These are phyloP conservation scores for Spodoptera frugiperda DNA, from an alignment of 1,140 invertebrate genomes.

Conservation along the genomic window DNA sequence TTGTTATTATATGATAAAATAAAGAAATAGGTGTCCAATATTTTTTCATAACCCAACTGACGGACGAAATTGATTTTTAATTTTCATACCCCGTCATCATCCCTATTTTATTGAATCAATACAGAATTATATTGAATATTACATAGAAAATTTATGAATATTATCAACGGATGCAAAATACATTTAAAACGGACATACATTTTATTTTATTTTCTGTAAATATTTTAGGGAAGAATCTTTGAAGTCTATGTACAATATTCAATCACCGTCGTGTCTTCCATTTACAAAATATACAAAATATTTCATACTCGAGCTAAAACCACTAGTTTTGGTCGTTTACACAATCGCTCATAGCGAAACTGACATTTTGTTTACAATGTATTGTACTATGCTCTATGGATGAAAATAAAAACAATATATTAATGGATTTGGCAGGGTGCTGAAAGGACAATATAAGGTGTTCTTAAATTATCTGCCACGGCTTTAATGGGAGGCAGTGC, in stretches of 20 bases:
- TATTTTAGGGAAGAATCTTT: conserved; percentile 20
- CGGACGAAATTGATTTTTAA: too few relatives aligned
- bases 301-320: conserved; percentile 47
- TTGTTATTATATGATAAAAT: too few relatives aligned
- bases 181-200: neutral
- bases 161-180: neutral
- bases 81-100: too few relatives aligned
- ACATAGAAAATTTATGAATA: too few relatives aligned
- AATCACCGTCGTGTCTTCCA: conserved; percentile 80
- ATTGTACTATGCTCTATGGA: conserved; percentile 11
- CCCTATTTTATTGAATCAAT: too few relatives aligned
- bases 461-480: too few relatives aligned
- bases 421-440: too few relatives aligned
- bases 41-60: too few relatives aligned
- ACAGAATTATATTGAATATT: neutral
- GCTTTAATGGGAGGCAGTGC: too few relatives aligned
- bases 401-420: conserved; percentile 1
- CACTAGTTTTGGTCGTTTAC: conserved; percentile 34
- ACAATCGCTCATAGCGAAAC: conserved; percentile 13
- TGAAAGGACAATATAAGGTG: too few relatives aligned
- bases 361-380: neutral
- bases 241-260: conserved; percentile 53
- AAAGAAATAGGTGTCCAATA: too few relatives aligned
- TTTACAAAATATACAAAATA: conserved; percentile 80
- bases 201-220: neutral